Evolutionary conservation across 2,888 invertebrate genomes (phyloP).

Genomic region (Timema podura): DNA sequence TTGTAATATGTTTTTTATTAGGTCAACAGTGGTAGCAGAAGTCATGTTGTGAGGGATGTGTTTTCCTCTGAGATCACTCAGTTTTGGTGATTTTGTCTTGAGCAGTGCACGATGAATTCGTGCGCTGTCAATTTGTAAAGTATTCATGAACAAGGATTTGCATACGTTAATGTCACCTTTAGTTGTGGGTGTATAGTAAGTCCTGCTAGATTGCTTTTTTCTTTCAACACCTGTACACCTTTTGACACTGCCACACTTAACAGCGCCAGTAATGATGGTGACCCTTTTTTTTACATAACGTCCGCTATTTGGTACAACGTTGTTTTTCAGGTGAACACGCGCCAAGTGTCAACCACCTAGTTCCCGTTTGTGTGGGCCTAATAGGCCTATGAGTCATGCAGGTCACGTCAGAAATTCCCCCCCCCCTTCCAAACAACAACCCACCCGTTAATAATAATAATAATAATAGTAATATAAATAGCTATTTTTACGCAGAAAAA

Average conservation of each 20-base stretch:
- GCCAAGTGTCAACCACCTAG: too few relatives aligned
- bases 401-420: too few relatives aligned
- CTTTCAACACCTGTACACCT: conserved; percentile 5
- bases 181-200: conserved; percentile 3
- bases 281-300: too few relatives aligned
- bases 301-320: too few relatives aligned
- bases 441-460: too few relatives aligned
- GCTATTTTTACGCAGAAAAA: too few relatives aligned
- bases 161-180: conserved; percentile 1
- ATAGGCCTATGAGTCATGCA: too few relatives aligned
- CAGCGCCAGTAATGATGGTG: not conserved
- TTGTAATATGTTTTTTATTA: not conserved
- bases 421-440: too few relatives aligned
- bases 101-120: conserved; percentile 10
- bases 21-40: not conserved
- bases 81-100: not conserved
- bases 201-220: conserved; percentile 5
- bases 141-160: not conserved
- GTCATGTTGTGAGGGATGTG: not conserved
- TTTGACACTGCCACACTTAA: conserved; percentile 7
- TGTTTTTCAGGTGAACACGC: too few relatives aligned
- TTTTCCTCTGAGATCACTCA: not conserved
- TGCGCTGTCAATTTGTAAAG: not conserved
- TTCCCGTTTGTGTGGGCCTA: too few relatives aligned
- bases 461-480: too few relatives aligned